These are phyloP conservation scores for Vanessa cardui DNA, from an alignment of 2,888 invertebrate genomes.

Conservation along the genomic window DNA sequence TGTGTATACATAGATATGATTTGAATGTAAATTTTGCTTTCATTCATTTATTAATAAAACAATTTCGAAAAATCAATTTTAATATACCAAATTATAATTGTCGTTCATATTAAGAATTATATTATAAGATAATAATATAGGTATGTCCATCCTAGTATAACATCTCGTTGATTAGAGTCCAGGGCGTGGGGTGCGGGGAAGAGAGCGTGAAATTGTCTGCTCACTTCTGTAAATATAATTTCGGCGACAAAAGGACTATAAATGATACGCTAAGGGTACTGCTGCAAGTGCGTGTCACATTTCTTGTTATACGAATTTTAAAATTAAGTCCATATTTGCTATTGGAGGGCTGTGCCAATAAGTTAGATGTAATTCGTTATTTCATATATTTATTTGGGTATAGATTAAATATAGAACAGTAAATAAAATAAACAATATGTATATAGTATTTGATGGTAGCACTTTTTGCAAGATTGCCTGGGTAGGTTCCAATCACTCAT, in stretches of 20 bases:
- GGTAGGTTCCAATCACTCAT: too few species aligned
- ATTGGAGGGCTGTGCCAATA: constrained; percentile 7
- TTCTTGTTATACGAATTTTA: constrained; percentile 70
- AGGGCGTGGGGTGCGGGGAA: constrained; percentile 74
- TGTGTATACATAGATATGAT: not conserved
- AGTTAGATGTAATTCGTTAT: constrained; percentile 13
- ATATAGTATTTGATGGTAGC: too few species aligned
- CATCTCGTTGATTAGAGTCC: constrained; percentile 75
- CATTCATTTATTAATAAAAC: not conserved
- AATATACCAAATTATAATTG: not conserved
- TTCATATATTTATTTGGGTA: too few species aligned
- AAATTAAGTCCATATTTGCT: constrained; percentile 47
- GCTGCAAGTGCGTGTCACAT: constrained; percentile 67
- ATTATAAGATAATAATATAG: not conserved
- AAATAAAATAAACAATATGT: too few species aligned
- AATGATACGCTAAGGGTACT: constrained; percentile 77
- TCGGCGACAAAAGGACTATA: constrained; percentile 82
- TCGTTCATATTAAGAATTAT: not conserved
- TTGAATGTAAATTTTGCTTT: constrained; percentile 8
- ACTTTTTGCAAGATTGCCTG: too few species aligned
- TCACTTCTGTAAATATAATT: constrained; percentile 84
- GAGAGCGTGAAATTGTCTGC: constrained; percentile 83
- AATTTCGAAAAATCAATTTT: too few species aligned
- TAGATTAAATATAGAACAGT: too few species aligned
- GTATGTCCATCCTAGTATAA: constrained; percentile 56